Conservation (phyloP, 2,888 invertebrate species). For the Apocheima hispidaria region DNA sequence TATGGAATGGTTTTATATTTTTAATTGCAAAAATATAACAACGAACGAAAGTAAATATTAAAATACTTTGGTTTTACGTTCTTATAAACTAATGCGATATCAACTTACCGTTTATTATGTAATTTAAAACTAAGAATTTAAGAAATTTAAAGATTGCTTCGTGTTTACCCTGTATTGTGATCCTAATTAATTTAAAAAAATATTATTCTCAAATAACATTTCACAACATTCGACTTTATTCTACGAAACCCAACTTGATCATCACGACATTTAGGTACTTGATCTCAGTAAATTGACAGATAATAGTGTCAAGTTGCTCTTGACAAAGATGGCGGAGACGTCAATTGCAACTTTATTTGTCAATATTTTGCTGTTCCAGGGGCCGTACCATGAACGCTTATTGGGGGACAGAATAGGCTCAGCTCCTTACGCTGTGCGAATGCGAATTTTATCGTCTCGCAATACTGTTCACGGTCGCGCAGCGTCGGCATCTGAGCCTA, state of each 20-base stretch:
- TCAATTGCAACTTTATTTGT: not conserved
- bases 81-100: slow-evolving; percentile 25
- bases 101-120: slow-evolving; percentile 11
- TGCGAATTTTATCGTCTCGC: too few species aligned
- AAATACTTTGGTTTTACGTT: slow-evolving; percentile 36
- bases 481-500: too few species aligned
- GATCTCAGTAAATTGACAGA: too few species aligned
- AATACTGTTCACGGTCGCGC: too few species aligned
- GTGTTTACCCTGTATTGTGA: slow-evolving; percentile 43
- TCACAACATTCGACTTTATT: slow-evolving; percentile 6
- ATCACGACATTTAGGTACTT: too few species aligned
- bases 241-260: not conserved
- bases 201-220: slow-evolving; percentile 9
- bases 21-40: not conserved
- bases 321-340: not conserved
- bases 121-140: slow-evolving; percentile 33
- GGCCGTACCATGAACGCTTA: too few species aligned
- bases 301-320: too few species aligned
- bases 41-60: slow-evolving; percentile 13
- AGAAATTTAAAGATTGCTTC: slow-evolving; percentile 42
- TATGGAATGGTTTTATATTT: too few species aligned
- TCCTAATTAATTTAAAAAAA: slow-evolving; percentile 39
- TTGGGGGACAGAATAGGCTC: too few species aligned
- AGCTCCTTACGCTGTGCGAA: too few species aligned
- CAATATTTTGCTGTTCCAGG: too few species aligned